Conservation (phyloP, 2,888 invertebrate species). For the Criorhina ranunculi region DNA sequence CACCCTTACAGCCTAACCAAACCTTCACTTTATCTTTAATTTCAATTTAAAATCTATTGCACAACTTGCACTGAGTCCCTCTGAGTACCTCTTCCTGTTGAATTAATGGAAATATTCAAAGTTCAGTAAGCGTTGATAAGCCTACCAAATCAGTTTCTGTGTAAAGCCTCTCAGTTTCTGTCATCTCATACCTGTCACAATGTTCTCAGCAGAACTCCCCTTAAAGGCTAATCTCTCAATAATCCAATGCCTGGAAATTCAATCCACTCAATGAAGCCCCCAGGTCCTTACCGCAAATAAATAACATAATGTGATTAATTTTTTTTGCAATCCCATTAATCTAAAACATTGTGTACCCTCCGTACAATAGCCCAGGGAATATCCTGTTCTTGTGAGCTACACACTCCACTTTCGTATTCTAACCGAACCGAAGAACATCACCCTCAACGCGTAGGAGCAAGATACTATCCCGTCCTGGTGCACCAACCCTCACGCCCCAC, state of each 20-base stretch:
- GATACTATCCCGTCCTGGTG: conserved; percentile 4
- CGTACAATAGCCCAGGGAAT: conserved; percentile 24
- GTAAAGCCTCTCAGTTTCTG: neutral
- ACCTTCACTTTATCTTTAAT: no score
- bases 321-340: conserved; percentile 69
- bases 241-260: conserved; percentile 18
- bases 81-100: no score
- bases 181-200: neutral
- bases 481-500: conserved; percentile 50
- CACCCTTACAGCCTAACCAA: no score
- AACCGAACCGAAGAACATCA: neutral
- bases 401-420: neutral
- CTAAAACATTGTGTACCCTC: conserved; percentile 49
- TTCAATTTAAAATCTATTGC: no score
- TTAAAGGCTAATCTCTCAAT: conserved; percentile 13
- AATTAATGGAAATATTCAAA: no score
- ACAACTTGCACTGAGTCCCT: no score
- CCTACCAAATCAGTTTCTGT: no score
- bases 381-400: conserved; percentile 24
- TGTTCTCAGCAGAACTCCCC: neutral
- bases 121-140: no score
- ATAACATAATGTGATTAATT: conserved; percentile 71
- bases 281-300: conserved; percentile 62
- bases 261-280: conserved; percentile 43
- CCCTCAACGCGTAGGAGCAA: conserved; percentile 2